These are phyloP conservation scores for Eristalinus aeneus DNA, from an alignment of 2,888 invertebrate genomes.

Conservation along the genomic window DNA sequence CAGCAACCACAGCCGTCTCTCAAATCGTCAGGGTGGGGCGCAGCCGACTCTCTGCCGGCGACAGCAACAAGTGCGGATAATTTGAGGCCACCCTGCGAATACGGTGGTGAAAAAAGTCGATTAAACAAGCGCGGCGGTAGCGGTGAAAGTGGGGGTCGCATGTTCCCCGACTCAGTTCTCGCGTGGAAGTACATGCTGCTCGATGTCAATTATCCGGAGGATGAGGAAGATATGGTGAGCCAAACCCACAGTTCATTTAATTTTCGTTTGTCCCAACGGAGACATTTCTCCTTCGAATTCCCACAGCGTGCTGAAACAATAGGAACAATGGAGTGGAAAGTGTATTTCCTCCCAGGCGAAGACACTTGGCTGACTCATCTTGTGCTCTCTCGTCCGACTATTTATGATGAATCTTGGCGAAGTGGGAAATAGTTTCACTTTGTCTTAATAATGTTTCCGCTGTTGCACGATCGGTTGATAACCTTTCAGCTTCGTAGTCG, in stretches of 20 bases:
- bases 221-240: conserved; percentile 81
- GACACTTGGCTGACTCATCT: conserved; percentile 53
- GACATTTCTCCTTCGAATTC: conserved; percentile 39
- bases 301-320: conserved; percentile 54
- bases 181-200: conserved; percentile 79
- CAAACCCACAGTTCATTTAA: not conserved
- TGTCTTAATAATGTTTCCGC: conserved; percentile 25
- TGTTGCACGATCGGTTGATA: conserved; percentile 53
- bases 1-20: conserved; percentile 36
- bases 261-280: conserved; percentile 19
- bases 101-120: conserved; percentile 24
- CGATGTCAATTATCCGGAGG: conserved; percentile 78
- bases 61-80: conserved; percentile 40
- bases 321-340: conserved; percentile 62
- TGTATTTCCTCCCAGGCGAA: conserved; percentile 9
- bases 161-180: conserved; percentile 76
- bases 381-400: conserved; percentile 25
- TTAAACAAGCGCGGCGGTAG: conserved; percentile 48
- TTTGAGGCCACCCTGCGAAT: conserved; percentile 11
- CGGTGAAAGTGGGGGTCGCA: conserved; percentile 64
- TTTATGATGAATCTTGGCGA: conserved; percentile 9
- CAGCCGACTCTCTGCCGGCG: conserved; percentile 58
- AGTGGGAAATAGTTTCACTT: conserved; percentile 45
- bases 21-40: conserved; percentile 52
- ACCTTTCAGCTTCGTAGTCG: conserved; percentile 43